Conservation (phyloP, 2,888 invertebrate species). For the Nipponacmea schrenckii region DNA sequence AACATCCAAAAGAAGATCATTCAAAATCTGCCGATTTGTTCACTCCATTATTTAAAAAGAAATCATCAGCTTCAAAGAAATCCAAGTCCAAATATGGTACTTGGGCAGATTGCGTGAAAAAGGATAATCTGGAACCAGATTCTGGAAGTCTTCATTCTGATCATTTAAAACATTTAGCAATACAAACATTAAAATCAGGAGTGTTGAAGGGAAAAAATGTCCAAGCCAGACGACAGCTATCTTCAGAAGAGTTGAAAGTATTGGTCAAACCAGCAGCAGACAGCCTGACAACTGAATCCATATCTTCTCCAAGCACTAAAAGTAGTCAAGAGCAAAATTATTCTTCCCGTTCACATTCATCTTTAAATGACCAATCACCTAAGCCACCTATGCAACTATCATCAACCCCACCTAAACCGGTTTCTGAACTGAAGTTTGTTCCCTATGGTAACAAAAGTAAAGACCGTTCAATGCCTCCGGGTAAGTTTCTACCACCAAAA, state of each 20-base stretch:
- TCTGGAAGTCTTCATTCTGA: not conserved
- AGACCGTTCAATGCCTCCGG: not conserved
- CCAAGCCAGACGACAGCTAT: not conserved
- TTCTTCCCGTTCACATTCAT: no score
- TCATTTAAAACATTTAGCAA: not conserved
- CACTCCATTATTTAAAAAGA: no score
- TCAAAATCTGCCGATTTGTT: no score
- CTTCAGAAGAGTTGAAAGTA: not conserved
- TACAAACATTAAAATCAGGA: not conserved
- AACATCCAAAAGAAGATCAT: no score
- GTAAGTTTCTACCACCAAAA: not conserved
- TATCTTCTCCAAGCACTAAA: no score
- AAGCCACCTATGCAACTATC: no score
- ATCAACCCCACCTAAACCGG: no score
- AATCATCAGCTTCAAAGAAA: no score
- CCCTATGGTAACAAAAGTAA: not conserved
- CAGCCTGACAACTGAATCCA: no score
- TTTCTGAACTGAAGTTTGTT: no score
- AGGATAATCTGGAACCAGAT: not conserved
- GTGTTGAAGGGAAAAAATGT: not conserved
- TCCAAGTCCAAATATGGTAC: not conserved
- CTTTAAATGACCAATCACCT: no score
- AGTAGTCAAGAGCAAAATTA: no score
- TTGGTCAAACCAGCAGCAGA: not conserved
- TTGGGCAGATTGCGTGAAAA: not conserved